phyloP scores from a whole-genome alignment of 1,140 invertebrate genomes.

The Centruroides vittatus region DNA sequence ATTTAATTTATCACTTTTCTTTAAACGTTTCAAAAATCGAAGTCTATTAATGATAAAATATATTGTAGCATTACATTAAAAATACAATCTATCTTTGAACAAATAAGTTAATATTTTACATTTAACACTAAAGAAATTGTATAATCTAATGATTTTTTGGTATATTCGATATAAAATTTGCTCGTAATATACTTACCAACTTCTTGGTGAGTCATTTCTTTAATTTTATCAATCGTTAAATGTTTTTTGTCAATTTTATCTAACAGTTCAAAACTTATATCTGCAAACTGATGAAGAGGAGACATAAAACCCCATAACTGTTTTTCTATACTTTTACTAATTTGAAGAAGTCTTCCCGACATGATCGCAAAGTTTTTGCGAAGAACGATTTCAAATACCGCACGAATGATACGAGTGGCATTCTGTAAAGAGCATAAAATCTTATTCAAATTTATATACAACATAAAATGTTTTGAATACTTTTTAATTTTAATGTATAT shows the following conservation, averaged over 20 bases:
- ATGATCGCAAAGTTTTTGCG: conserved; percentile 77
- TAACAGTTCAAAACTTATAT: conserved; percentile 63
- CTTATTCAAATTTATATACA: conserved; percentile 25
- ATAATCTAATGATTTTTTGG: too few species aligned
- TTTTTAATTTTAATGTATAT: too few species aligned
- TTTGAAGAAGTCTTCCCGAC: conserved; percentile 54
- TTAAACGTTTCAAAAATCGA: too few species aligned
- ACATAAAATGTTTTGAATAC: too few species aligned
- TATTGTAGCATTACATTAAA: too few species aligned
- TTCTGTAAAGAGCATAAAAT: conserved; percentile 42
- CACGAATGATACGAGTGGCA: conserved; percentile 71
- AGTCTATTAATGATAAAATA: too few species aligned
- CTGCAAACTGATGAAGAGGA: conserved; percentile 65
- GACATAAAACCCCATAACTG: conserved; percentile 76
- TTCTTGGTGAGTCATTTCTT: conserved; percentile 75
- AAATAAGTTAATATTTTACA: too few species aligned
- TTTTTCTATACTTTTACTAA: conserved; percentile 81
- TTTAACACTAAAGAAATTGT: too few species aligned
- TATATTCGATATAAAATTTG: too few species aligned
- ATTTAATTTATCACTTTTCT: too few species aligned
- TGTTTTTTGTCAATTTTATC: conserved; percentile 63
- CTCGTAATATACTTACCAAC: conserved; percentile 44
- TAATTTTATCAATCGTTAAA: conserved; percentile 55
- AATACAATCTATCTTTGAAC: too few species aligned
- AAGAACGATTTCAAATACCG: conserved; percentile 86